phyloP scores from a whole-genome alignment of 2,113 vertebrate genomes.

The Mohoua ochrocephala region DNA sequence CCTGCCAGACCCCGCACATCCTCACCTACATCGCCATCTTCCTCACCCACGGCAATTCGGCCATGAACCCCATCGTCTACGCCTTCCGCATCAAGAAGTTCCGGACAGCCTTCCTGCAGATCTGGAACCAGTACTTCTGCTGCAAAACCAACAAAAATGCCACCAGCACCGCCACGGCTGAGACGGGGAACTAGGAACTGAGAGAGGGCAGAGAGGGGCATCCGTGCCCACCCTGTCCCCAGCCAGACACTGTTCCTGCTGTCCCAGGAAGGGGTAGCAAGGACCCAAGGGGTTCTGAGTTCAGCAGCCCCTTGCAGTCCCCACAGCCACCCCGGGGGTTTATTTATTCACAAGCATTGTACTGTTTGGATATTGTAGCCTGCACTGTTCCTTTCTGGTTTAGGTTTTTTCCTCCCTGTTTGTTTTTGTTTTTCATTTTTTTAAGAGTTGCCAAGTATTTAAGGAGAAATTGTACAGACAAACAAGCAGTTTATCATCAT shows the following conservation, averaged over 20 bases:
- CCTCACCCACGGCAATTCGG: constrained; percentile 90
- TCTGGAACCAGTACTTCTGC: constrained; percentile 90
- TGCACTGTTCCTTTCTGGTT: background rate
- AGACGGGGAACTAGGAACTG: constrained; percentile 13
- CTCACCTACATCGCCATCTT: constrained; percentile 88
- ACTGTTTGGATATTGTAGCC: constrained; percentile 41
- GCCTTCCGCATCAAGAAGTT: constrained; percentile 97
- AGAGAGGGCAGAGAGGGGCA: background rate
- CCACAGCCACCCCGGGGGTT: background rate
- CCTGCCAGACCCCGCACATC: constrained; percentile 60
- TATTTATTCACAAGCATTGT: constrained; percentile 64
- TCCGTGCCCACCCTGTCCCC: background rate
- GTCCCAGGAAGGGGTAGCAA: background rate
- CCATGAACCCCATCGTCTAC: constrained; percentile 94
- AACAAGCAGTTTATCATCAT: constrained; percentile 1
- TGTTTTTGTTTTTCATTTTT: background rate
- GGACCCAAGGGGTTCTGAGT: background rate
- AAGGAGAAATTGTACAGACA: constrained; percentile 49
- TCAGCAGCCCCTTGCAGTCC: background rate
- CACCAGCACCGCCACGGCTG: background rate
- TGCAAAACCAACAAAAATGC: constrained; percentile 66
- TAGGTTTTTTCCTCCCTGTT: background rate
- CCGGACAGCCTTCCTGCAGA: constrained; percentile 85
- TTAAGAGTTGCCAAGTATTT: constrained; percentile 41
- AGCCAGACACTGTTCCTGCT: background rate